phyloP scores from a whole-genome alignment of 2,797 vertebrate species.

The Urosaurus nigricauda region DNA sequence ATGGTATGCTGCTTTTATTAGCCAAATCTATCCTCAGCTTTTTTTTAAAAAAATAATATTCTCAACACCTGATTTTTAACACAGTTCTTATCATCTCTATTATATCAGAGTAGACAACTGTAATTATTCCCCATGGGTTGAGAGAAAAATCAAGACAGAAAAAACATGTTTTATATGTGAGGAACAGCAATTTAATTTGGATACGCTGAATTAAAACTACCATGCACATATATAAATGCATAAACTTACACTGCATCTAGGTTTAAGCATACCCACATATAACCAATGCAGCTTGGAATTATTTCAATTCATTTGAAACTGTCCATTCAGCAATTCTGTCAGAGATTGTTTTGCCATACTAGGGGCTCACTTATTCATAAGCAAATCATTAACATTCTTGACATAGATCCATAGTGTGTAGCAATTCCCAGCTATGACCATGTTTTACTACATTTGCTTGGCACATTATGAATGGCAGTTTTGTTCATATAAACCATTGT shows the following conservation, averaged over 20 bases:
- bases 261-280: slow-evolving; percentile 67
- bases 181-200: slow-evolving; percentile 24
- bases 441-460: slow-evolving; percentile 79
- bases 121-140: slow-evolving; percentile 1
- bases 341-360: slow-evolving; percentile 77
- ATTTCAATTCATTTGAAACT: slow-evolving; percentile 72
- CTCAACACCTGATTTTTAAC: slow-evolving; percentile 12
- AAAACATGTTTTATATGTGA: slow-evolving; percentile 29
- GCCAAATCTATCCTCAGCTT: slow-evolving; percentile 11
- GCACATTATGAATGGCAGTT: slow-evolving; percentile 77
- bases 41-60: neutral
- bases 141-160: slow-evolving; percentile 36
- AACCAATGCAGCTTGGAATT: slow-evolving; percentile 71
- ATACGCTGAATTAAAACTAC: slow-evolving; percentile 68
- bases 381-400: slow-evolving; percentile 88
- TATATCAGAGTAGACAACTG: neutral
- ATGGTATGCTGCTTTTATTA: slow-evolving; percentile 8
- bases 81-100: slow-evolving; percentile 16
- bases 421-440: slow-evolving; percentile 80
- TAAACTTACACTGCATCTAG: slow-evolving; percentile 67
- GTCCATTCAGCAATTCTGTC: slow-evolving; percentile 79
- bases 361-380: slow-evolving; percentile 83
- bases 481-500: slow-evolving; percentile 73
- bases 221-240: slow-evolving; percentile 67
- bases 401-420: slow-evolving; percentile 82